Evolutionary conservation across 2,113 vertebrate species (phyloP), one percentile per base, ranked within the genome.

Genomic region (Dipodomys merriami): DNA sequence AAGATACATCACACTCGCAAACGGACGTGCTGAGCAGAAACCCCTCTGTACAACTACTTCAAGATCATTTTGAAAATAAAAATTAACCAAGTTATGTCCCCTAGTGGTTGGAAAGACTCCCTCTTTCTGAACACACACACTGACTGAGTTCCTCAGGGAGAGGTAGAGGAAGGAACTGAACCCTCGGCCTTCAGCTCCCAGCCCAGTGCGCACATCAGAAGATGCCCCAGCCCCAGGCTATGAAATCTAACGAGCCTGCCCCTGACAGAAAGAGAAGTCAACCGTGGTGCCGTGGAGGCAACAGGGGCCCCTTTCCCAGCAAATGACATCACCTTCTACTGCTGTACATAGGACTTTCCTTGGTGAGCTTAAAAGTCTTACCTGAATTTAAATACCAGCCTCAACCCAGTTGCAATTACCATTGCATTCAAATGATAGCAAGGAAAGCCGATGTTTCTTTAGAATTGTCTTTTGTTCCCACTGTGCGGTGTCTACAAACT

Each of bases 221-320:
- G 87, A 90, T 25, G 84, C 62, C 18, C 27, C 35, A 88, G 85
- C 69, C 96, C 77, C 72, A 92, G 77, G 23, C 91, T 88, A 33
- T 1, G 25, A 95, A 95, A 97, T 29, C 46, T 62, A 90, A 95
- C 73, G 78, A 93, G 85, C 65, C 68, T 80, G 57, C 71, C 87
- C 96, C 44, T 64, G 6, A 91, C 83, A 94, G 78, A 15, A 94
- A 0, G 0, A 68, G 72, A 91, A 92, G 67, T 96, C 89, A 95
- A 78, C 69, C 65, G 90, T 87, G 79, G 85, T 76, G n/a, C 92
- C 65, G 33, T 69, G 92, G 78, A 95, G 97, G 95, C 87, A 97
- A 78, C 97, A 97, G 80, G 97, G 92, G 81, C 87, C 97, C 93
- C 87, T 88, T 96, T 96, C 96, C 96, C 93, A 96, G 65, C 80